A percentile compares a stretch with the other conserved stretches of the same genome.
Evolutionary conservation across 2,888 invertebrate genomes (phyloP).

Genomic region (Digitonthophagus gazella): DNA sequence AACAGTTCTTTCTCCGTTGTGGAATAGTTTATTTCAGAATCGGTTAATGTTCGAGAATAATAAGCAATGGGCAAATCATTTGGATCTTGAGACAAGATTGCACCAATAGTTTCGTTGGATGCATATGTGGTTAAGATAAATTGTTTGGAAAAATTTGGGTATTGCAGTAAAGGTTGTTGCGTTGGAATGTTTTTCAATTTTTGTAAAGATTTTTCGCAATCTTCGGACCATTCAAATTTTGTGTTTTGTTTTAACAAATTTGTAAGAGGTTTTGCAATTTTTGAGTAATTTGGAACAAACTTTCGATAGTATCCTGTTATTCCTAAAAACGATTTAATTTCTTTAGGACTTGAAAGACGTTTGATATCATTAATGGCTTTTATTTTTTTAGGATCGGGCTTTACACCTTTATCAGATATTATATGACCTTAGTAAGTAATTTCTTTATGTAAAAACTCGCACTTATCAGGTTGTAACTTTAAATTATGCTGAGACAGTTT

Average conservation of each 20-base stretch:
- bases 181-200: constrained; percentile 16
- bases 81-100: constrained; percentile 18
- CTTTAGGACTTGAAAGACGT: constrained; percentile 20
- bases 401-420: not conserved
- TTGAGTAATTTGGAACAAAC: constrained; percentile 27
- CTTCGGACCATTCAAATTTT: constrained; percentile 15
- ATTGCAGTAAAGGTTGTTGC: constrained; percentile 20
- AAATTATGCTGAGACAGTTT: too few species aligned
- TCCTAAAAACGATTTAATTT: constrained; percentile 26
- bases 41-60: constrained; percentile 19
- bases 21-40: too few species aligned
- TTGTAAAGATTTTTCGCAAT: constrained; percentile 20
- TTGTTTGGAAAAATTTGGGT: constrained; percentile 23
- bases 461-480: too few species aligned
- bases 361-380: too few species aligned
- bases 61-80: constrained; percentile 22
- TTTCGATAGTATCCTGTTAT: constrained; percentile 23
- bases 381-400: too few species aligned
- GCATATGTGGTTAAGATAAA: constrained; percentile 22
- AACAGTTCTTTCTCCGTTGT: constrained; percentile 21
- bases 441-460: too few species aligned
- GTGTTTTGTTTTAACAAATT: constrained; percentile 23
- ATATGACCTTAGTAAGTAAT: too few species aligned
- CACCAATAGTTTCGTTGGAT: constrained; percentile 19
- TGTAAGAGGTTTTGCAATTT: constrained; percentile 24